Base-by-base conservation (phyloP, 1,140 invertebrate genomes). In the Bombus terrestris region DNA sequence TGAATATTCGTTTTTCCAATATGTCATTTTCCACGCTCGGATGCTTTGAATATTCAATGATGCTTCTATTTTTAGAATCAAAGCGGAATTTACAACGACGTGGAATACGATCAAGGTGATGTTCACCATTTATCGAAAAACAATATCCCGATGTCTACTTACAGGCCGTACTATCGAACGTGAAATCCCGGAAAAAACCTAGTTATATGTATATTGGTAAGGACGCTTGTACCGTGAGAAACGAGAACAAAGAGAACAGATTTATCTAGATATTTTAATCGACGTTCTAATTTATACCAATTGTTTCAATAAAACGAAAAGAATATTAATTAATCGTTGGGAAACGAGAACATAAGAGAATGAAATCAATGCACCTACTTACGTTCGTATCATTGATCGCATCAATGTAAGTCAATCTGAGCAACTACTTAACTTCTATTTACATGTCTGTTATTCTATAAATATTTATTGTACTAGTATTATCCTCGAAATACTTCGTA, bases 61-160 rank as follows among this genome's bases (percentile, higher is more conserved):
- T 12, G 4, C n/a, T 43, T 66, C 41, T 89, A 84, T 94, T 94
- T 74, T 62, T 91, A 96, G 97, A 98, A 98, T 94, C 97, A 98
- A 96, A 98, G 97, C 90, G 97, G 97, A 73, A 98, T 98, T 88
- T 98, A 98, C 93, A 98, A 98, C 91, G 98, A 98, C 92, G 97
- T 98, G 35, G 97, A 98, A 86, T 98, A 98, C 90, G 97, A 98
- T 91, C 96, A 97, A 89, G 96, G 96, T 80, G 96, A 96, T 89
- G 95, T 96, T 92, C 95, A 96, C 92, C 95, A 96, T 94, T 92
- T 96, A 88, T 94, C 96, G 87, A 94, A 96, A 92, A 95, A 96
- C 90, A 95, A 97, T 77, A 97, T 97, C 88, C 97, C 97, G 68
- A 96, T 97, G 95, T 97, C 96, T 83, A 97, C 97, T 6, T 97